A percentile compares a stretch with the other conserved stretches of the same genome.
These are phyloP conservation scores for Hirtodrosophila duncani DNA, from an alignment of 2,888 invertebrate species.

Conservation along the genomic window DNA sequence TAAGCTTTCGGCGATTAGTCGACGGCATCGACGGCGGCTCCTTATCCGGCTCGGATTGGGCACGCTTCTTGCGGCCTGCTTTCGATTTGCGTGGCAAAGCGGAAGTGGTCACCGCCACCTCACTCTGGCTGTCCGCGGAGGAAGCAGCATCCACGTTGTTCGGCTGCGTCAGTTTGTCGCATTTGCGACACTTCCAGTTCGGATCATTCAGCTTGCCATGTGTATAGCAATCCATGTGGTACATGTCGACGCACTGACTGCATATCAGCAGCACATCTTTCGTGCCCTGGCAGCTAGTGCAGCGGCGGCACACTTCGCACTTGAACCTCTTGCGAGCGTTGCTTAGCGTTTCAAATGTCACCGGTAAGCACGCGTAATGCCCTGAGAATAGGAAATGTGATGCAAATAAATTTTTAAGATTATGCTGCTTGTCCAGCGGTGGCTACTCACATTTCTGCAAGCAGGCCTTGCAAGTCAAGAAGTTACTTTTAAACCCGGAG, in stretches of 20 bases:
- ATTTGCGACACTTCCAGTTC: constrained; percentile 87
- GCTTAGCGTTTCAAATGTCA: constrained; percentile 60
- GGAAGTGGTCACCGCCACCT: background rate
- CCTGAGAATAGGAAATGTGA: constrained; percentile 35
- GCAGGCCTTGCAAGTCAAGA: constrained; percentile 70
- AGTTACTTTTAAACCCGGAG: constrained; percentile 65
- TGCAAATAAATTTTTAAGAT: background rate
- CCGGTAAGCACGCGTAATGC: constrained; percentile 65
- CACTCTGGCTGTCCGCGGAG: background rate
- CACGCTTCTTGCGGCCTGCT: constrained; percentile 48
- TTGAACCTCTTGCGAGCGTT: constrained; percentile 83
- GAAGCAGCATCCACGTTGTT: constrained; percentile 1
- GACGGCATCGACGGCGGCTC: constrained; percentile 1
- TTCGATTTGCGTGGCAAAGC: constrained; percentile 28
- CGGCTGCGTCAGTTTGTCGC: constrained; percentile 63
- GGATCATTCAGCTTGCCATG: constrained; percentile 79
- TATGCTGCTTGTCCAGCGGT: no score
- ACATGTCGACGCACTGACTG: constrained; percentile 90
- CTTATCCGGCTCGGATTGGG: constrained; percentile 26
- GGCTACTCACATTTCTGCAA: constrained; percentile 55
- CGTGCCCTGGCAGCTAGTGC: constrained; percentile 79
- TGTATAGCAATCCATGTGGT: constrained; percentile 89
- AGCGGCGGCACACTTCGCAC: constrained; percentile 93
- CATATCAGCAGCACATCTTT: constrained; percentile 88
- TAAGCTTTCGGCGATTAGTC: no score